Evolutionary conservation across 2,888 invertebrate species (phyloP).

Genomic region (Ischnus inquisitorius): DNA sequence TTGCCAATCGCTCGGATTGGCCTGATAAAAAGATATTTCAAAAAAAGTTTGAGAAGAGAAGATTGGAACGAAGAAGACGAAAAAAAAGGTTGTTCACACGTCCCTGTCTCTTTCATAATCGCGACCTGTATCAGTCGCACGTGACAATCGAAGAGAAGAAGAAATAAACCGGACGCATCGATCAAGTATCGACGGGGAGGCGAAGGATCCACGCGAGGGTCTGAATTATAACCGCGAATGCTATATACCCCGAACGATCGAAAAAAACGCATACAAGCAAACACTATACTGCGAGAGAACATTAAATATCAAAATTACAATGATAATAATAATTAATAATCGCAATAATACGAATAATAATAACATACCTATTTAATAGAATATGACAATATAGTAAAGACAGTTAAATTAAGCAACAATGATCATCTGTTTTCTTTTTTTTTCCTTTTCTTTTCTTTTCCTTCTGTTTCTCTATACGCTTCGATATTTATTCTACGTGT

Average conservation of each 20-base stretch:
- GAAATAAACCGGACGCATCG: slow-evolving; percentile 1
- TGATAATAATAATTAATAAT: slow-evolving; percentile 74
- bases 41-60: slow-evolving; percentile 6
- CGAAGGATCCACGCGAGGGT: slow-evolving; percentile 19
- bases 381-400: slow-evolving; percentile 85
- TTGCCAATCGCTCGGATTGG: slow-evolving; percentile 55
- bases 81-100: slow-evolving; percentile 20
- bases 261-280: slow-evolving; percentile 54
- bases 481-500: slow-evolving; percentile 42
- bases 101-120: slow-evolving; percentile 41
- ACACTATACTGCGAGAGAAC: slow-evolving; percentile 37
- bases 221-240: slow-evolving; percentile 2
- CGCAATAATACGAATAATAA: slow-evolving; percentile 75
- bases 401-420: slow-evolving; percentile 85
- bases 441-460: slow-evolving; percentile 47
- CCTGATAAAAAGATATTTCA: slow-evolving; percentile 29
- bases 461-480: slow-evolving; percentile 38
- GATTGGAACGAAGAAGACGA: slow-evolving; percentile 8
- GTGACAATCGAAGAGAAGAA: slow-evolving; percentile 14
- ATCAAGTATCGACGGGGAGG: slow-evolving; percentile 21
- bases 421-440: slow-evolving; percentile 74
- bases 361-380: slow-evolving; percentile 84
- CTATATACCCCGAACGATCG: background rate
- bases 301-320: slow-evolving; percentile 64
- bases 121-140: background rate